Conservation (phyloP, 2,888 invertebrate genomes). For the Lasioglossum lativentre region DNA sequence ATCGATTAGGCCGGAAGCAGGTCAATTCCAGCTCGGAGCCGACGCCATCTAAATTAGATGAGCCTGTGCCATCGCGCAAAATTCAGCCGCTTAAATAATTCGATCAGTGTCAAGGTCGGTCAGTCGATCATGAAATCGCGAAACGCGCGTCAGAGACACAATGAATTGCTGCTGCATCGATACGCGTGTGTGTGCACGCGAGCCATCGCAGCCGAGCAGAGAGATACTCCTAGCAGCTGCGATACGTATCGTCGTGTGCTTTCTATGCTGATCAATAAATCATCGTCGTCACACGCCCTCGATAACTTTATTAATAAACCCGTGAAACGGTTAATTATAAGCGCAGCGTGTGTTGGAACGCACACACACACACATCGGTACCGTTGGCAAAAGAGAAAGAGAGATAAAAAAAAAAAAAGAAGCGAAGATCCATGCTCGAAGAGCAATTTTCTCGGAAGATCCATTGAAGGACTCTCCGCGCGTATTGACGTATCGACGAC, state of each 20-base stretch:
- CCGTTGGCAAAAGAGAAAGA: no score
- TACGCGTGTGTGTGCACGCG: neutral
- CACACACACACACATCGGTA: no score
- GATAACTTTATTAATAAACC: conserved; percentile 60
- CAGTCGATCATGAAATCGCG: neutral
- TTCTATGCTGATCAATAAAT: conserved; percentile 52
- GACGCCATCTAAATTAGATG: neutral
- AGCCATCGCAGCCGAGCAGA: neutral
- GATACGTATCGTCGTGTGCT: conserved; percentile 11
- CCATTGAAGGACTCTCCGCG: neutral
- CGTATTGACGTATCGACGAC: conserved; percentile 28
- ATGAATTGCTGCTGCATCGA: neutral
- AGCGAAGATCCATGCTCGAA: neutral
- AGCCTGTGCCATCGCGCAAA: neutral
- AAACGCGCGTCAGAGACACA: neutral
- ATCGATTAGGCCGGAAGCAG: conserved; percentile 69
- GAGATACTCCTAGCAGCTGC: neutral
- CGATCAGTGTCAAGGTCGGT: conserved; percentile 10
- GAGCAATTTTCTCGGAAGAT: neutral
- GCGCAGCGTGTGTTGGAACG: neutral
- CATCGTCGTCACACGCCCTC: conserved; percentile 51
- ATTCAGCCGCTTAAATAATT: neutral
- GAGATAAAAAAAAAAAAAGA: neutral
- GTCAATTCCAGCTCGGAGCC: conserved; percentile 48
- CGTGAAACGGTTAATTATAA: conserved; percentile 37